Conservation (phyloP, 2,113 vertebrate genomes). For the Melanerpes aurifrons region DNA sequence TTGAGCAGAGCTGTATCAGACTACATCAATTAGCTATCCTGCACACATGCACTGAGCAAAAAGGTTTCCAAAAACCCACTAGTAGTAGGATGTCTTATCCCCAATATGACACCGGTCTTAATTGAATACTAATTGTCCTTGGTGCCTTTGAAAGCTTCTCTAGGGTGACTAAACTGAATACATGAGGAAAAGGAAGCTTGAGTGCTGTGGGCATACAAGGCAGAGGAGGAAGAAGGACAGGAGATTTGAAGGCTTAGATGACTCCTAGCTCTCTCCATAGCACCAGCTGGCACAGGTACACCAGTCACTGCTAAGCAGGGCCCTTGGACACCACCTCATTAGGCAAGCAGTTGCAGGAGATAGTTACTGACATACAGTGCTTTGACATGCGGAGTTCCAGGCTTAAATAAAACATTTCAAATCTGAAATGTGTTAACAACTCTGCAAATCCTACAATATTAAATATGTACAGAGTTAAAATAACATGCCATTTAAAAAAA, state of each 20-base stretch:
- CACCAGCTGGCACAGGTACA: neutral
- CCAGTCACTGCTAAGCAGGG: neutral
- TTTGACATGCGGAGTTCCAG: neutral
- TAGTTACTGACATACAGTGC: neutral
- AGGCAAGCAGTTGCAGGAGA: neutral
- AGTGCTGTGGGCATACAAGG: neutral
- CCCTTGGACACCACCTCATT: neutral
- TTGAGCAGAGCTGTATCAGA: fast-evolving
- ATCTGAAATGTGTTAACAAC: neutral
- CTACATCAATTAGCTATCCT: neutral
- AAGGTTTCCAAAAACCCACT: neutral
- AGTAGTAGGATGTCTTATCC: neutral
- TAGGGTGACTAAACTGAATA: neutral
- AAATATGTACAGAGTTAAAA: neutral
- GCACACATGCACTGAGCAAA: fast-evolving
- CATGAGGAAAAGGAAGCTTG: fast-evolving
- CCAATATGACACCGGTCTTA: neutral
- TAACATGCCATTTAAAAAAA: neutral
- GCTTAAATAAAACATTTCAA: neutral
- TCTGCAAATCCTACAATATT: neutral
- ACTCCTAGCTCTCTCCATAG: neutral
- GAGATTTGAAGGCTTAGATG: neutral
- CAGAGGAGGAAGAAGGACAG: neutral
- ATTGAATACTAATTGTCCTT: neutral
- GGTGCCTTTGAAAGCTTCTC: neutral